Evolutionary conservation across 2,888 invertebrate genomes (phyloP).

Genomic region (Mesochorus sp.): DNA sequence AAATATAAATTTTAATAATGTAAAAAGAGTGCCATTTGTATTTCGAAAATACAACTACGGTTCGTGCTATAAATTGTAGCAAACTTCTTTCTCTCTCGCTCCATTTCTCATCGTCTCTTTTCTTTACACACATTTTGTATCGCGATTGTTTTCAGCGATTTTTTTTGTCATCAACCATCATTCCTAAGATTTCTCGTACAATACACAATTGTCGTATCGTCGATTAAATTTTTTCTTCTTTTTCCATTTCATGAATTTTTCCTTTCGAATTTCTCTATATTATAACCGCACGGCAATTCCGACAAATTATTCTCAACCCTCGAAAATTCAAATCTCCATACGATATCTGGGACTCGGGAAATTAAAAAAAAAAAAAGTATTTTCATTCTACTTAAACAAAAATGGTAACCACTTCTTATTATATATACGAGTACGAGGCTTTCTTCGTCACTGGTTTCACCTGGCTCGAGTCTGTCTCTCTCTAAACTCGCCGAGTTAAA

Average conservation of each 20-base stretch:
- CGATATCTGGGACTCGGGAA: slow-evolving; percentile 32
- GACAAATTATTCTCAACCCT: slow-evolving; percentile 25
- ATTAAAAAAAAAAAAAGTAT: slow-evolving; percentile 60
- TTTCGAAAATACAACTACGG: slow-evolving; percentile 66
- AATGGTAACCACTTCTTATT: slow-evolving; percentile 71
- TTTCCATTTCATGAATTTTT: slow-evolving; percentile 52
- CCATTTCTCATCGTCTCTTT: not conserved
- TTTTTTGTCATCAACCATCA: slow-evolving; percentile 48
- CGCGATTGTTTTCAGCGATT: slow-evolving; percentile 57
- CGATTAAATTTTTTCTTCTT: slow-evolving; percentile 64
- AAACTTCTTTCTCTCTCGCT: slow-evolving; percentile 36
- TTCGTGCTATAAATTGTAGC: slow-evolving; percentile 55
- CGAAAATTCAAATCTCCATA: slow-evolving; percentile 29
- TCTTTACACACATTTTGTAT: not conserved
- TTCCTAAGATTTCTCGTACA: slow-evolving; percentile 18
- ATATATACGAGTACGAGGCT: slow-evolving; percentile 63
- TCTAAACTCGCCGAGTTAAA: slow-evolving; percentile 8
- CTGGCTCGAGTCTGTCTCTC: slow-evolving; percentile 38
- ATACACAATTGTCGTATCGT: slow-evolving; percentile 45
- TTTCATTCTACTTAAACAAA: slow-evolving; percentile 72
- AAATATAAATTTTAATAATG: slow-evolving; percentile 67
- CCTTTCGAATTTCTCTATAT: slow-evolving; percentile 38
- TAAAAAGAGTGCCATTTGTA: slow-evolving; percentile 65
- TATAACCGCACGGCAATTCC: slow-evolving; percentile 34
- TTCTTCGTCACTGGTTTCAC: slow-evolving; percentile 52